These are phyloP conservation scores for Acrobasis suavella DNA, from an alignment of 2,888 invertebrate genomes.

Conservation along the genomic window DNA sequence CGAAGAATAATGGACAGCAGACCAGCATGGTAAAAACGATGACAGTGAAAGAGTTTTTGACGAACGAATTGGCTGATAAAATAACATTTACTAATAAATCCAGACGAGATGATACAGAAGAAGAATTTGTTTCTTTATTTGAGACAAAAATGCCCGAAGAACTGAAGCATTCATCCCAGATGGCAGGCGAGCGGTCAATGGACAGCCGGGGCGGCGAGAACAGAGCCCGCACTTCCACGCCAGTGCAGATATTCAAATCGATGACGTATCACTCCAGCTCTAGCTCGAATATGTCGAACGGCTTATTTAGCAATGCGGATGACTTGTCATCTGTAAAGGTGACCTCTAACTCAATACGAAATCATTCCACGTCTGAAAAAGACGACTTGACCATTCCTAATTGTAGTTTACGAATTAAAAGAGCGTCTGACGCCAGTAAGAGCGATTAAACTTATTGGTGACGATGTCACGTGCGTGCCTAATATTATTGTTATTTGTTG, in stretches of 20 bases:
- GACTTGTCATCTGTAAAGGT: slow-evolving; percentile 82
- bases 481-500: slow-evolving; percentile 26
- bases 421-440: slow-evolving; percentile 64
- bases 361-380: slow-evolving; percentile 74
- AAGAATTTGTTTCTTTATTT: slow-evolving; percentile 67
- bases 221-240: slow-evolving; percentile 82
- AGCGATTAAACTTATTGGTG: slow-evolving; percentile 50
- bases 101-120: slow-evolving; percentile 52
- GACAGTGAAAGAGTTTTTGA: slow-evolving; percentile 77
- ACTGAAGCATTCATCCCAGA: slow-evolving; percentile 51
- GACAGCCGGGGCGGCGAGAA: slow-evolving; percentile 56
- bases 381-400: slow-evolving; percentile 77
- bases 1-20: slow-evolving; percentile 63
- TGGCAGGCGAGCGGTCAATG: slow-evolving; percentile 45
- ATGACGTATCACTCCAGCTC: slow-evolving; percentile 72
- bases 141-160: slow-evolving; percentile 75
- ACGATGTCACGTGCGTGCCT: slow-evolving; percentile 20
- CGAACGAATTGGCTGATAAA: slow-evolving; percentile 68
- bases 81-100: slow-evolving; percentile 70
- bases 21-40: slow-evolving; percentile 64
- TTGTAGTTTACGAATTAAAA: slow-evolving; percentile 68
- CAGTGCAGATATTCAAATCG: slow-evolving; percentile 76
- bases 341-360: slow-evolving; percentile 68
- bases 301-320: slow-evolving; percentile 77
- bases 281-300: slow-evolving; percentile 73